These are phyloP conservation scores for Drosophila quadrilineata DNA, from an alignment of 1,140 invertebrate species.

Conservation along the genomic window DNA sequence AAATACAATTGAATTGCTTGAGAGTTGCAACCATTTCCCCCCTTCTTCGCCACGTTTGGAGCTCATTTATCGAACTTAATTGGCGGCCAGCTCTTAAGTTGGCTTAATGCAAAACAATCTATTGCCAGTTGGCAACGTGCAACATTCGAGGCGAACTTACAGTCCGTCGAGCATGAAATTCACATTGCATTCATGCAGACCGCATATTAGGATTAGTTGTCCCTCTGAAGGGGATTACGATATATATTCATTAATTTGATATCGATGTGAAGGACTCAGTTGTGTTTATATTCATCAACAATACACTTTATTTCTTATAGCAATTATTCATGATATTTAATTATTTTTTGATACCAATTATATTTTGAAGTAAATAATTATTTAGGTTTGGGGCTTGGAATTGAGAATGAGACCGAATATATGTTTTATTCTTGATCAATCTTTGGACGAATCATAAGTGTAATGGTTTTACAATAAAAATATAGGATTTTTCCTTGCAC, in stretches of 20 bases:
- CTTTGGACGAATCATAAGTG: neutral
- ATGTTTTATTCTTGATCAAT: too few relatives aligned
- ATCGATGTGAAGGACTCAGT: too few relatives aligned
- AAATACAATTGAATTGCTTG: conserved; percentile 10
- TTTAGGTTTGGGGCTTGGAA: too few relatives aligned
- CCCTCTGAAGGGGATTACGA: conserved; percentile 45
- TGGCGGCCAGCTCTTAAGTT: conserved; percentile 62
- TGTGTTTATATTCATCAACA: too few relatives aligned
- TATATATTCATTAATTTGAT: conserved; percentile 70
- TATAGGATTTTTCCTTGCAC: too few relatives aligned
- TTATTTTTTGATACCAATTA: too few relatives aligned
- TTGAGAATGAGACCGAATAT: too few relatives aligned
- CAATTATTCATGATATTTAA: too few relatives aligned
- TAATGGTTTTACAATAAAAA: neutral
- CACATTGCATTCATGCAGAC: conserved; percentile 29
- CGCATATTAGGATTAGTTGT: conserved; percentile 30
- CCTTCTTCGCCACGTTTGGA: conserved; percentile 13
- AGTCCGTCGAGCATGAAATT: conserved; percentile 65
- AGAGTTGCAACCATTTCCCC: neutral
- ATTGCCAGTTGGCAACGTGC: conserved; percentile 44
- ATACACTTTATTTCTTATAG: too few relatives aligned
- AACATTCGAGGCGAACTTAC: conserved; percentile 13
- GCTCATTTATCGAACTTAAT: conserved; percentile 55
- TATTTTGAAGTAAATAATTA: too few relatives aligned
- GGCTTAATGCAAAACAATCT: conserved; percentile 38